Evolutionary conservation across 2,113 vertebrate genomes (phyloP).

Genomic region (Noturus placidus): DNA sequence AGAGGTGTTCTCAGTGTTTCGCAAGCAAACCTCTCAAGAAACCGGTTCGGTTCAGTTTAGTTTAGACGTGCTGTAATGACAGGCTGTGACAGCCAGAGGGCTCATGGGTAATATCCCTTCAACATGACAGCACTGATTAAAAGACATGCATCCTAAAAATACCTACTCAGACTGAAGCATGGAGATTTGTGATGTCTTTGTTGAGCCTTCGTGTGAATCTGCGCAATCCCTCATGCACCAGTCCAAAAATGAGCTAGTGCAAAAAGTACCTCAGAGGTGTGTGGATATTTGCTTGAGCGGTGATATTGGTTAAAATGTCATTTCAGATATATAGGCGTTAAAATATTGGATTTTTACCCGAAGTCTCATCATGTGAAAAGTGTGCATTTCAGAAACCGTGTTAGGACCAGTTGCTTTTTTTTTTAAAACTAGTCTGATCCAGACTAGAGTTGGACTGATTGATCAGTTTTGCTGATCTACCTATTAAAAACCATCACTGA

Average conservation of each 20-base stretch:
- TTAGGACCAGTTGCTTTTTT: not conserved
- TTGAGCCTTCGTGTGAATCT: not conserved
- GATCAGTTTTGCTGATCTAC: too few species aligned
- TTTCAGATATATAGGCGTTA: not conserved
- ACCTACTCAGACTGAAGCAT: not conserved
- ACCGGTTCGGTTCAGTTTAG: not conserved
- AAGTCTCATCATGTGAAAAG: not conserved
- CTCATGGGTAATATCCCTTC: not conserved
- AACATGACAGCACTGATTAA: not conserved
- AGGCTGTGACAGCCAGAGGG: conserved; percentile 14
- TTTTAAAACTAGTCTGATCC: not conserved
- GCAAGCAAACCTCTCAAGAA: not conserved
- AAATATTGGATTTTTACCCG: not conserved
- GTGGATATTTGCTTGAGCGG: not conserved
- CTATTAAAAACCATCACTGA: too few species aligned
- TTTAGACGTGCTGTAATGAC: conserved; percentile 1
- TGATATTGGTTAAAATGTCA: not conserved
- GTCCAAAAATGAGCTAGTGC: not conserved
- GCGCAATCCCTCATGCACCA: not conserved
- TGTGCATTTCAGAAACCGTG: not conserved
- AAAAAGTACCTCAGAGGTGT: not conserved
- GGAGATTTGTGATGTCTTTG: not conserved
- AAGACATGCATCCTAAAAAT: not conserved
- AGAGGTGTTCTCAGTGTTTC: not conserved
- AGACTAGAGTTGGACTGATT: not conserved